Conservation (phyloP, 2,888 invertebrate species). For the Zelleria hepariella region DNA sequence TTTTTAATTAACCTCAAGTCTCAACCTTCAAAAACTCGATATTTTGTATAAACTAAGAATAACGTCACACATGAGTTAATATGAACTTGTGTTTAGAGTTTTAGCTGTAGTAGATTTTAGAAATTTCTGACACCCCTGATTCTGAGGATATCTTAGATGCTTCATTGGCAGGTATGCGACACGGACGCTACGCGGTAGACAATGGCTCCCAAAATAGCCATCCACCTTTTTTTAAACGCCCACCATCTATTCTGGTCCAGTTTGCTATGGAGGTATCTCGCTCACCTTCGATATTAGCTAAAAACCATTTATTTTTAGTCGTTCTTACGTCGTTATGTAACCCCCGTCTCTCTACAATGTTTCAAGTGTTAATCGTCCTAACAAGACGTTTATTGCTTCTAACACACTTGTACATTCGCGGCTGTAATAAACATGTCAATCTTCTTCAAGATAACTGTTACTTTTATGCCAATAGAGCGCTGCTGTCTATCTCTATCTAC, state of each 20-base stretch:
- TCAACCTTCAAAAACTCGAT: no score
- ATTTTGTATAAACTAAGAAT: no score
- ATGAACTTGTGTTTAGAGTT: no score
- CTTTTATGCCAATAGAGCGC: background rate
- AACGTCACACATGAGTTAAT: no score
- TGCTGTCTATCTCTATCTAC: background rate
- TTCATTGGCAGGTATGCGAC: conserved; percentile 52
- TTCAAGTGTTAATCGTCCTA: background rate
- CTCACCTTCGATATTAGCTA: background rate
- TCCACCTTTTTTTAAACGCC: conserved; percentile 18
- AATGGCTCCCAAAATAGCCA: conserved; percentile 20
- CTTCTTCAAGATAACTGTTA: background rate
- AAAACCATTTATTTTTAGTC: no score
- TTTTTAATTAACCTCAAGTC: no score
- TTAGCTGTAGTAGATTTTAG: no score
- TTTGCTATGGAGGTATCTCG: background rate
- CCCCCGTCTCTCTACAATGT: background rate
- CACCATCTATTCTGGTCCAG: conserved; percentile 10
- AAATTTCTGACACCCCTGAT: conserved; percentile 7
- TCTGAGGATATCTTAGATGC: conserved; percentile 38
- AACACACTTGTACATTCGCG: background rate
- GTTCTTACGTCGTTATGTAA: no score
- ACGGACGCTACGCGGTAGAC: conserved; percentile 25
- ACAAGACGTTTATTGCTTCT: background rate
- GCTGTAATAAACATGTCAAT: background rate